phyloP scores from a whole-genome alignment of 2,797 vertebrate genomes.

The Cichlasoma orientale region DNA sequence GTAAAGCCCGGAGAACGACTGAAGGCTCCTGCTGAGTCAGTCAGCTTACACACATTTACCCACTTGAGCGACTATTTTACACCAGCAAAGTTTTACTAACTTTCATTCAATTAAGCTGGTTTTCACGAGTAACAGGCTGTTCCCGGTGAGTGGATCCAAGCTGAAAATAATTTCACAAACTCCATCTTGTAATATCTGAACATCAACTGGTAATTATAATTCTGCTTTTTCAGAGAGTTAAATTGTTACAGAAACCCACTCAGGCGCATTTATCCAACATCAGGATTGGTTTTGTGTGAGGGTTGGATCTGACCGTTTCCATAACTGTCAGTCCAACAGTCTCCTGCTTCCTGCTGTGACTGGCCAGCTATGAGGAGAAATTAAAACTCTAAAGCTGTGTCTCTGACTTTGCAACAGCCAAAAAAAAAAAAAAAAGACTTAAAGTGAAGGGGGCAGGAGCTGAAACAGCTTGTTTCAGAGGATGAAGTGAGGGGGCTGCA shows the following conservation, averaged over 20 bases:
- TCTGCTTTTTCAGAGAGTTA: not conserved
- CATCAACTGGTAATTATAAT: not conserved
- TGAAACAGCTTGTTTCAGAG: not conserved
- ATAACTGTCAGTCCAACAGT: not conserved
- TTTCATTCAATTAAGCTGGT: not conserved
- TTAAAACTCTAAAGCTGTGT: not conserved
- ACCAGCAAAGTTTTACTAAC: not conserved
- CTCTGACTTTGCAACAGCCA: not conserved
- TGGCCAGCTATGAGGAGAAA: not conserved
- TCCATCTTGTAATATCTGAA: not conserved
- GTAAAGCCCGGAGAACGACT: not conserved
- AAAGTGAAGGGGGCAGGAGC: not conserved
- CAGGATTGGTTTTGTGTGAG: not conserved
- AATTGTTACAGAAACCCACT: not conserved
- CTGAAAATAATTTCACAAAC: not conserved
- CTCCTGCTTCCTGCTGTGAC: not conserved
- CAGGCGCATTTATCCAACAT: not conserved
- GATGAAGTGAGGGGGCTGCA: not conserved
- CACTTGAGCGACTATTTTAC: not conserved
- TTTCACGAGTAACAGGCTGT: not conserved
- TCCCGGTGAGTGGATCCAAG: not conserved
- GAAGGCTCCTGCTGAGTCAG: not conserved
- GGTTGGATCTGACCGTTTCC: not conserved
- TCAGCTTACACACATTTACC: not conserved
- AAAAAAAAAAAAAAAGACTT: not conserved